These are phyloP conservation scores for Bombus waltoni DNA, from an alignment of 1,140 invertebrate genomes.

Conservation along the genomic window DNA sequence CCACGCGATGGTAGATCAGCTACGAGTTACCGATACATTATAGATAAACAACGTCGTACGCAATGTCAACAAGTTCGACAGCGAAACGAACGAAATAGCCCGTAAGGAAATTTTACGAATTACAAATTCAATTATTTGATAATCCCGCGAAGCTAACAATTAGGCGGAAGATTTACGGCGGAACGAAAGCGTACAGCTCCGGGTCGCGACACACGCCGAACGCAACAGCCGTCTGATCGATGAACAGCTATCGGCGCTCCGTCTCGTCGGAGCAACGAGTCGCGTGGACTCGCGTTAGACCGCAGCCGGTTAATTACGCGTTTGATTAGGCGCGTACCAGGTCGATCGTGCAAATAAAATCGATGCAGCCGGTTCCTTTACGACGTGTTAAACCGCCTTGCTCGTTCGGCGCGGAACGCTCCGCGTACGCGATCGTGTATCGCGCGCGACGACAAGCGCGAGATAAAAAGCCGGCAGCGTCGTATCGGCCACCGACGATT, in stretches of 20 bases:
- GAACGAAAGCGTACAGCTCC: background rate
- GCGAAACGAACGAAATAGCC: too few species aligned
- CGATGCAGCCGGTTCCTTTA: slow-evolving; percentile 18
- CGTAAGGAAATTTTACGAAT: too few species aligned
- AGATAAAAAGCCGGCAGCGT: slow-evolving; percentile 8
- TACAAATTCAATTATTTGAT: background rate
- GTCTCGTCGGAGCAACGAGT: background rate
- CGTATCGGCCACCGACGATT: slow-evolving; percentile 2
- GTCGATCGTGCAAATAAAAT: background rate
- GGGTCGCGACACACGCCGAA: background rate
- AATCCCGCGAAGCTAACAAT: background rate
- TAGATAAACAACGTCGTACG: too few species aligned
- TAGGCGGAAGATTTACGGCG: background rate
- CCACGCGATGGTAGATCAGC: background rate
- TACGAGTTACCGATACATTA: too few species aligned
- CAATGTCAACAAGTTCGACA: too few species aligned
- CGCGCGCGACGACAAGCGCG: background rate
- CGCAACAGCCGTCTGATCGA: background rate
- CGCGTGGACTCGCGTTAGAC: background rate
- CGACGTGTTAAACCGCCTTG: slow-evolving; percentile 11
- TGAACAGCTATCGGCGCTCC: background rate
- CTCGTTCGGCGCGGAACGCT: background rate
- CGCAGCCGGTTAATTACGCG: slow-evolving; percentile 17
- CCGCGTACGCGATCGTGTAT: slow-evolving; percentile 35
- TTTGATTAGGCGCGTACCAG: slow-evolving; percentile 22